Percentiles rank a stretch among this genome's conserved stretches.
Conservation (phyloP, 1,140 invertebrate species). For the Dendrolimus kikuchii region DNA sequence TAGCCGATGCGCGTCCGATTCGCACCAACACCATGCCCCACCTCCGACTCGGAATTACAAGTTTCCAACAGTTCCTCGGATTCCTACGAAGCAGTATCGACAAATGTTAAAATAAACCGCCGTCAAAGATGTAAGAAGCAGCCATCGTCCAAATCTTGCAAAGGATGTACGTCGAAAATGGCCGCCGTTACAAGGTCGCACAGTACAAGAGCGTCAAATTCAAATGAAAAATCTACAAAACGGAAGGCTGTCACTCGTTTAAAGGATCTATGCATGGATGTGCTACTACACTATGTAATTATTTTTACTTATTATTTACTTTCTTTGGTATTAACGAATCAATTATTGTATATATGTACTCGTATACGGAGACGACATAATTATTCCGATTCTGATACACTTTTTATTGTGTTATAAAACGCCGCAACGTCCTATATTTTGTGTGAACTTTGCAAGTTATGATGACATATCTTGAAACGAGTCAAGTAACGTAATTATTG, state of each 20-base stretch:
- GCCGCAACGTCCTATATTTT: too few species aligned
- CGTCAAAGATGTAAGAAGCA: too few species aligned
- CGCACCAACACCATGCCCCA: conserved; percentile 38
- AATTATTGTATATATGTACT: too few species aligned
- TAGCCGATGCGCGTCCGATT: conserved; percentile 48
- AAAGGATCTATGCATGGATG: conserved; percentile 41
- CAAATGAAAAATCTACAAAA: background rate
- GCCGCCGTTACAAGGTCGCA: conserved; percentile 3
- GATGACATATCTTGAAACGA: too few species aligned
- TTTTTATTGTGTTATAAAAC: too few species aligned
- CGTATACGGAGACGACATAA: too few species aligned
- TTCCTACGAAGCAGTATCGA: conserved; percentile 14
- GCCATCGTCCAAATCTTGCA: too few species aligned
- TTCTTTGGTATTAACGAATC: too few species aligned
- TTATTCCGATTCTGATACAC: too few species aligned
- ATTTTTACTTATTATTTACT: conserved; percentile 1
- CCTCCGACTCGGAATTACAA: conserved; percentile 17
- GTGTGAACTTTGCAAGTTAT: too few species aligned
- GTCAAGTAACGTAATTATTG: too few species aligned
- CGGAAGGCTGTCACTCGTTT: conserved; percentile 6
- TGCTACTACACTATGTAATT: conserved; percentile 37
- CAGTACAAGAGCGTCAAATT: conserved; percentile 7
- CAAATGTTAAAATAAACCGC: too few species aligned
- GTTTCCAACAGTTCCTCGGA: conserved; percentile 9
- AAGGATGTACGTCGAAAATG: conserved; percentile 28